Evolutionary conservation across 2,797 vertebrate genomes (phyloP), one percentile per base, ranked within the genome.

Genomic region (Artibeus jamaicensis): DNA sequence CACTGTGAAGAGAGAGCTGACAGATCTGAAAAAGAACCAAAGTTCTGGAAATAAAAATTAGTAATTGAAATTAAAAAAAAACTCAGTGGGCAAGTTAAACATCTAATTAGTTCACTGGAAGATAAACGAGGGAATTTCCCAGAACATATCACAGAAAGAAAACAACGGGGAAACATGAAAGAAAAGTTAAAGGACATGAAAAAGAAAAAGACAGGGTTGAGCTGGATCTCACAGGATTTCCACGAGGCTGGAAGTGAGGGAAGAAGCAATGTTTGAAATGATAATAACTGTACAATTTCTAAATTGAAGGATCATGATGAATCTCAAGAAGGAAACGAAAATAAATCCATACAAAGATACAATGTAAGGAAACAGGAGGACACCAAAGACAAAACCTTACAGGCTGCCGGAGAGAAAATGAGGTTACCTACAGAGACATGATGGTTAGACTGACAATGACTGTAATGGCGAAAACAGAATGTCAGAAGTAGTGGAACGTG

Each of bases 81-180:
- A 53, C 21, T 74, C 42, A 84, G 70, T 79, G 32, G 46, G 57
- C 44, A 77, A 86, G 32, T 62, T 81, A 81, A 95, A 71, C 26
- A 55, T 70, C 32, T 87, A 65, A 59, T 59, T 93, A 57, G 48
- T 81, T 95, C 67, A 93, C 77, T 59, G 21, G 34, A 92, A 89
- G 8, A 70, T 34, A 73, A 86, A 59, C 65, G 71, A 93, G 21
- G 76, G 82, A 68, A 84, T 62, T 91, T 85, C 67, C 73, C 71
- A 81, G 78, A 88, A 89, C 48, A 59, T 22, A 71, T 46, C 85
- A 77, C 3, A 81, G 37, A 73, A 22, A 18, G 29, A 53, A 86
- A 76, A 57, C 44, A 76, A 65, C n/a, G 50, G 32, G 6, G 6
- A 86, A 92, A 81, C 68, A 89, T 2, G 11, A 81, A 85, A 39